A percentile compares a stretch with the other conserved stretches of the same genome.
Conservation (phyloP, 2,113 vertebrate genomes). For the Deroptyus accipitrinus region DNA sequence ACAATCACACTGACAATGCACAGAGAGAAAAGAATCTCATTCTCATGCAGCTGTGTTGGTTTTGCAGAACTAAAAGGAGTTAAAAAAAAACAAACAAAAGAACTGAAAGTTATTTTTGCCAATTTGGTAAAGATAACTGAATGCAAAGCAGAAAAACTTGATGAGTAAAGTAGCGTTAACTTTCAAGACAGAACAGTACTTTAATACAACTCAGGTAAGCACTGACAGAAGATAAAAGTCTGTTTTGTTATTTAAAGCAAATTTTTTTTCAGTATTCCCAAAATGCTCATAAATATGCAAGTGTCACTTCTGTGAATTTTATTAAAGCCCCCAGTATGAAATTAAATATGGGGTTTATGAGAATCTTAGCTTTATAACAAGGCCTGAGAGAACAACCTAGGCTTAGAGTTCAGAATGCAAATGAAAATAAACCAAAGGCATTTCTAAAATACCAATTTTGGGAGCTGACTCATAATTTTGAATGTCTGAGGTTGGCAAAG, state of each 20-base stretch:
- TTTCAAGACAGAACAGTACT: background rate
- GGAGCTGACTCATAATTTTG: background rate
- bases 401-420: background rate
- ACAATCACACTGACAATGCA: background rate
- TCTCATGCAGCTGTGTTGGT: background rate
- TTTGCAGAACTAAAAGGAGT: slow-evolving; percentile 12
- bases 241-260: background rate
- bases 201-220: background rate
- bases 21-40: background rate
- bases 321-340: background rate
- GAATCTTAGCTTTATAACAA: background rate
- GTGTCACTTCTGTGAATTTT: background rate
- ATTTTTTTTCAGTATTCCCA: background rate
- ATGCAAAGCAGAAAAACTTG: background rate
- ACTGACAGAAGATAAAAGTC: background rate
- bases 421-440: background rate
- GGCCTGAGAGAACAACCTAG: background rate
- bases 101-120: slow-evolving; percentile 16
- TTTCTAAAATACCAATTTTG: background rate
- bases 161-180: background rate
- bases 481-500: background rate
- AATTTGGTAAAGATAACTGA: background rate
- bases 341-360: background rate
- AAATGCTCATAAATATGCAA: background rate
- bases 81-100: background rate